A percentile compares a stretch with the other conserved stretches of the same genome.
phyloP scores from a whole-genome alignment of 2,888 invertebrate genomes.

The Chymomyza procnemis region DNA sequence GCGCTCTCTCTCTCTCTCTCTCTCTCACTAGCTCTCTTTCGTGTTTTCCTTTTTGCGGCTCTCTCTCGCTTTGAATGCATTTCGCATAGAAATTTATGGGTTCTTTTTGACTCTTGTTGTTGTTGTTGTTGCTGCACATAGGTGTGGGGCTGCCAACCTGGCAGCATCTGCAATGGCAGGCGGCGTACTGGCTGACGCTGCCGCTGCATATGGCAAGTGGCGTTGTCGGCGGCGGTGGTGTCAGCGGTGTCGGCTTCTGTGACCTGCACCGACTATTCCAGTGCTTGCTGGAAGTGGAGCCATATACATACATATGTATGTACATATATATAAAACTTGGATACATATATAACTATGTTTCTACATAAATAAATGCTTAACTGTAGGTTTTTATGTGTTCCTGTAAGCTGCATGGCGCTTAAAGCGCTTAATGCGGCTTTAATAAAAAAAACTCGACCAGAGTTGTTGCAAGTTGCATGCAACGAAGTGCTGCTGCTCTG shows the following conservation, averaged over 20 bases:
- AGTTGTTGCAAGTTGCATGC: not conserved
- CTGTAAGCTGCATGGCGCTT: constrained; percentile 45
- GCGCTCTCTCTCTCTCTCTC: not conserved
- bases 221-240: too few relatives aligned
- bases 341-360: not conserved
- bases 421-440: constrained; percentile 70
- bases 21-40: not conserved
- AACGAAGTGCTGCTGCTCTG: not conserved
- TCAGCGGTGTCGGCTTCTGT: too few relatives aligned
- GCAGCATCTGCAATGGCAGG: constrained; percentile 28
- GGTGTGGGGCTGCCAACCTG: not conserved
- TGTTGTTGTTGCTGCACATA: too few relatives aligned
- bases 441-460: constrained; percentile 30
- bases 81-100: constrained; percentile 14
- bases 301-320: constrained; percentile 2
- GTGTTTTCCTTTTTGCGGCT: constrained; percentile 3
- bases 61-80: constrained; percentile 48
- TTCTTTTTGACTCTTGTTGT: too few relatives aligned
- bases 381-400: not conserved
- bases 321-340: too few relatives aligned
- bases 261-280: not conserved
- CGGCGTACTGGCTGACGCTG: not conserved
- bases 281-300: constrained; percentile 25
- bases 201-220: not conserved
- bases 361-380: not conserved